Evolutionary conservation across 2,113 vertebrate genomes (phyloP).

Genomic region (Papio anubis): DNA sequence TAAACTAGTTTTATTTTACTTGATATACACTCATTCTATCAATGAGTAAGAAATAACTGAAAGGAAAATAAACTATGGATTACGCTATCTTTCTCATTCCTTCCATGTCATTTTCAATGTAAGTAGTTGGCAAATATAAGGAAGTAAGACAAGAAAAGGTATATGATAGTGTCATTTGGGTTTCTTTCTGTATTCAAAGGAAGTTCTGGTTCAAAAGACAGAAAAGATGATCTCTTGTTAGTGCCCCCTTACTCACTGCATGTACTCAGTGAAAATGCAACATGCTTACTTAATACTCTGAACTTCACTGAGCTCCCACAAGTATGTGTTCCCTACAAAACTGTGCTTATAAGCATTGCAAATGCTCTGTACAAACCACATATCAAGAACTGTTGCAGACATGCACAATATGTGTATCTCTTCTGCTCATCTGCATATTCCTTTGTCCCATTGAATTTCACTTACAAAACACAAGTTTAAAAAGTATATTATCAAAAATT

Average conservation of each 20-base stretch:
- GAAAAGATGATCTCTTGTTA: not conserved
- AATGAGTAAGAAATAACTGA: not conserved
- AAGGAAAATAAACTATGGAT: not conserved
- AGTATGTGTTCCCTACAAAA: too few species aligned
- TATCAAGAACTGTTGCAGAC: not conserved
- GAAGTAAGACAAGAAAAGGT: not conserved
- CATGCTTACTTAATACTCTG: not conserved
- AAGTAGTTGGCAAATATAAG: not conserved
- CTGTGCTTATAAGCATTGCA: not conserved
- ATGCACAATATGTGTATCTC: fast-evolving
- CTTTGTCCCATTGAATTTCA: not conserved
- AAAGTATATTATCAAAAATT: not conserved
- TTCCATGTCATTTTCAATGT: not conserved
- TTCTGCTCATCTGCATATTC: not conserved
- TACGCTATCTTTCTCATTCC: not conserved
- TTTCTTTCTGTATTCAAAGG: not conserved
- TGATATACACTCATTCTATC: not conserved
- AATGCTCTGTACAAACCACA: not conserved
- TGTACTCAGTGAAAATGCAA: not conserved
- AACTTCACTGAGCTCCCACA: not conserved
- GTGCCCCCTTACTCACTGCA: not conserved
- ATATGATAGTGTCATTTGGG: not conserved
- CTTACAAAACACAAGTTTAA: not conserved
- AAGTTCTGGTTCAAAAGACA: not conserved
- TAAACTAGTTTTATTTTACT: not conserved